A percentile compares a stretch with the other conserved stretches of the same genome.
Evolutionary conservation across 1,140 invertebrate species (phyloP).

Genomic region (Drosophila guanche): DNA sequence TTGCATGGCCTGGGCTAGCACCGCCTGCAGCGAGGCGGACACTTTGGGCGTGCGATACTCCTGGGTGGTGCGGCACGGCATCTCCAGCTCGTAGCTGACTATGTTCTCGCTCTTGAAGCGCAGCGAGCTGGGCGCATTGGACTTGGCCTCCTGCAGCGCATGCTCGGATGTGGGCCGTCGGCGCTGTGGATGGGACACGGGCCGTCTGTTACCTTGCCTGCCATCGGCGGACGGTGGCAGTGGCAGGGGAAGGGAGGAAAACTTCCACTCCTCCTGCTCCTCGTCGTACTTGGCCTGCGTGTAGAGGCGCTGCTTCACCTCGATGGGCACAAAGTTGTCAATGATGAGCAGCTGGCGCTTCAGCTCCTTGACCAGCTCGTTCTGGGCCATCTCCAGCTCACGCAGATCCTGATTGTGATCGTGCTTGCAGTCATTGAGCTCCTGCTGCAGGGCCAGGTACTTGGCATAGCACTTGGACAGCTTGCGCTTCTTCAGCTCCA

Average conservation of each 20-base stretch:
- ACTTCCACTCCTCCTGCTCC: slow-evolving; percentile 93
- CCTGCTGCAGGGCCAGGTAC: slow-evolving; percentile 86
- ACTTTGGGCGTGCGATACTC: slow-evolving; percentile 90
- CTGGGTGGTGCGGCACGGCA: slow-evolving; percentile 90
- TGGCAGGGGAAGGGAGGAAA: slow-evolving; percentile 80
- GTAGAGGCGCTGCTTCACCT: slow-evolving; percentile 93
- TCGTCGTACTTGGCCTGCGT: slow-evolving; percentile 93
- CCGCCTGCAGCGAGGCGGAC: slow-evolving; percentile 89
- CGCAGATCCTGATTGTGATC: slow-evolving; percentile 91
- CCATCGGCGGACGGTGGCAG: slow-evolving; percentile 67
- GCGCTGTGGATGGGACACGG: slow-evolving; percentile 87
- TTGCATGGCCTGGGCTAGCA: slow-evolving; percentile 89
- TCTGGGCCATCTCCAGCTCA: slow-evolving; percentile 91
- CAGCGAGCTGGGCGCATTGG: slow-evolving; percentile 84
- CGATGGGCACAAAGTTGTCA: slow-evolving; percentile 97
- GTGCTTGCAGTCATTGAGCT: slow-evolving; percentile 92
- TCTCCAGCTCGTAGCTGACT: slow-evolving; percentile 91
- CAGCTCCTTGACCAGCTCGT: slow-evolving; percentile 90
- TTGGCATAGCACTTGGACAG: slow-evolving; percentile 87
- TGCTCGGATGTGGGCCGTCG: slow-evolving; percentile 90
- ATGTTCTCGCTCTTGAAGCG: slow-evolving; percentile 92
- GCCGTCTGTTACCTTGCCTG: slow-evolving; percentile 85
- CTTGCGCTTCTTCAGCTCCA: slow-evolving; percentile 96
- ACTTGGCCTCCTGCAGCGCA: slow-evolving; percentile 87
- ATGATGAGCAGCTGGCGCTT: slow-evolving; percentile 95